phyloP scores from a whole-genome alignment of 2,113 vertebrate genomes.

The Tachuris rubrigastra region DNA sequence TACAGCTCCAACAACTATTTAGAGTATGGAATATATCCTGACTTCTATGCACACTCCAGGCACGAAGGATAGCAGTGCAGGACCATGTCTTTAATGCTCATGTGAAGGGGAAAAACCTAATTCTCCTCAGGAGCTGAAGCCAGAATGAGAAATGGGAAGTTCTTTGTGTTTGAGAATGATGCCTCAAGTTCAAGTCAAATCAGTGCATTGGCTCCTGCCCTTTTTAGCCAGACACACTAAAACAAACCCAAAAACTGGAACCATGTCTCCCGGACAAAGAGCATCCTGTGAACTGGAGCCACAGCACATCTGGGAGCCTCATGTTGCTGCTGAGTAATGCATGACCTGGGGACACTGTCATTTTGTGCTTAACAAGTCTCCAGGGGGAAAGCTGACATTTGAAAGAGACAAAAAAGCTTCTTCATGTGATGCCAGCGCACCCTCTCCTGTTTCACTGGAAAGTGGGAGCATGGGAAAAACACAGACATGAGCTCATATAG shows the following conservation, averaged over 20 bases:
- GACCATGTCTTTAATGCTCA: not conserved
- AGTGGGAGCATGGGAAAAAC: constrained; percentile 18
- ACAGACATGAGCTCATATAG: constrained; percentile 42
- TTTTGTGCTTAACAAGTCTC: constrained; percentile 26
- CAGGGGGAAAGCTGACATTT: constrained; percentile 40
- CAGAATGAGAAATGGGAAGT: not conserved
- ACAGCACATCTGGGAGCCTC: constrained; percentile 61
- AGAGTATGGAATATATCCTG: not conserved
- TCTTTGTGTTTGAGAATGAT: not conserved
- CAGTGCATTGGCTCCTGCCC: not conserved
- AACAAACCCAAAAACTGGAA: not conserved
- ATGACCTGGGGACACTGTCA: constrained; percentile 54
- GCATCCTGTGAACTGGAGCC: constrained; percentile 49
- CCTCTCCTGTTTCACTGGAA: constrained; percentile 21
- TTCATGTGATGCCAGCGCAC: constrained; percentile 52
- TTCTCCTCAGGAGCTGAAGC: not conserved
- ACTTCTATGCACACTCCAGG: not conserved
- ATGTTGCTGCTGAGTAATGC: constrained; percentile 53
- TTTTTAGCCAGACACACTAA: not conserved
- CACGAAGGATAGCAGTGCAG: not conserved
- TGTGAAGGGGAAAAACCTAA: not conserved
- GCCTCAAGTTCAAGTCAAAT: not conserved
- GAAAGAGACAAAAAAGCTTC: constrained; percentile 56
- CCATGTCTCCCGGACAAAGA: constrained; percentile 24
- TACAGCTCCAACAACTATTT: not conserved